Base-by-base conservation (phyloP, 2,888 invertebrate genomes). In the Platynereis dumerilii region DNA sequence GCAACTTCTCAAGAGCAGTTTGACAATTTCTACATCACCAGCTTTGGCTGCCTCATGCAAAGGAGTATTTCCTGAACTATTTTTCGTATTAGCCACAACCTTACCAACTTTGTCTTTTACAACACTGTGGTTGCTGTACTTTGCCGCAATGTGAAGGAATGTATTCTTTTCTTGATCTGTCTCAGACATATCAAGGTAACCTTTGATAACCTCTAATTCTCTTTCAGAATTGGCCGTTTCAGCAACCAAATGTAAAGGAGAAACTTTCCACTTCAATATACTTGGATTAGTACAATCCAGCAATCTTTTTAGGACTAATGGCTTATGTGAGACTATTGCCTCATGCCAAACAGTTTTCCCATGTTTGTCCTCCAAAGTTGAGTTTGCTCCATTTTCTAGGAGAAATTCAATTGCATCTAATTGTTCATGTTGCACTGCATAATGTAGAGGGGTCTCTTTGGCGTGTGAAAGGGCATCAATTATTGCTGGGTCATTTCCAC, bases 11-110 rank as follows among this genome's bases (percentile, higher is more conserved):
- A 78, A 62, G 0, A 78, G 70, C n/a, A 68, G 64, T 45, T 65
- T 28, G n/a, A 78, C 72, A 3, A 72, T 71, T 12, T 76, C 72
- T 20, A 67, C 53, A 58, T 76, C 70, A n/a, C 81, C 81, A 39
- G 72, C 69, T 10, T 71, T 71, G 60, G 78, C 78, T 1, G 81
- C 79, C 29, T 78, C 69, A 60, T 81, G 82, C 15, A 82, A 68
- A 1, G 80, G 74, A 0, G 81, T 80, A 64, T 79, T 74, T n/a
- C n/a, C n/a, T n/a, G n/a, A n/a, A n/a, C n/a, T n/a, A n/a, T n/a
- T n/a, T n/a, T n/a, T n/a, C n/a, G n/a, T n/a, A n/a, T n/a, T n/a
- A n/a, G n/a, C n/a, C n/a, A n/a, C n/a, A n/a, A n/a, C n/a, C n/a
- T n/a, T n/a, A n/a, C n/a, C n/a, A n/a, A n/a, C n/a, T n/a, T n/a